A percentile compares a stretch with the other conserved stretches of the same genome.
Conservation (phyloP, 2,113 vertebrate genomes). For the Aviceda subcristata region DNA sequence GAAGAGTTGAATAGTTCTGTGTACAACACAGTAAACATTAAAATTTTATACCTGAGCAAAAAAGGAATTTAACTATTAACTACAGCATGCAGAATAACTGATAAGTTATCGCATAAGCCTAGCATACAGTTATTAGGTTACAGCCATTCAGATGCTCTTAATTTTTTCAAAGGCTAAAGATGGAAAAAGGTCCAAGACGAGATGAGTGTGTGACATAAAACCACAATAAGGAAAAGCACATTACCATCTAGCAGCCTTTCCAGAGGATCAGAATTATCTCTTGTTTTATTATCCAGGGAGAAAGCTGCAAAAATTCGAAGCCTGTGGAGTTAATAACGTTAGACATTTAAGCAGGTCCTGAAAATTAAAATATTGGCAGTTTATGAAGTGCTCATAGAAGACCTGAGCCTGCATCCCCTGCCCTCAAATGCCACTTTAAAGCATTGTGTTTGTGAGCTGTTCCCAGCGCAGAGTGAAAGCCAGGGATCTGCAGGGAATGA, state of each 20-base stretch:
- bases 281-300: slow-evolving; percentile 21
- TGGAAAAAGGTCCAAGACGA: not conserved
- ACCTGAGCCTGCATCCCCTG: slow-evolving; percentile 7
- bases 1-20: slow-evolving; percentile 32
- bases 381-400: slow-evolving; percentile 17
- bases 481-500: slow-evolving; percentile 15
- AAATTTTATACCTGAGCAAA: slow-evolving; percentile 38
- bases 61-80: slow-evolving; percentile 50
- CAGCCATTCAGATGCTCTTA: slow-evolving; percentile 12
- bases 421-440: slow-evolving; percentile 6
- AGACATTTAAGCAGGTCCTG: slow-evolving; percentile 14
- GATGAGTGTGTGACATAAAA: slow-evolving; percentile 25
- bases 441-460: not conserved
- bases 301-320: slow-evolving; percentile 53
- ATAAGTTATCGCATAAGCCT: slow-evolving; percentile 4
- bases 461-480: not conserved
- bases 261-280: slow-evolving; percentile 36
- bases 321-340: slow-evolving; percentile 35
- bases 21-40: slow-evolving; percentile 46
- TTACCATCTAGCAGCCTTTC: slow-evolving; percentile 25
- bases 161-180: slow-evolving; percentile 35
- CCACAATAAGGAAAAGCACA: slow-evolving; percentile 22
- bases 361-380: slow-evolving; percentile 49
- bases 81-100: slow-evolving; percentile 50
- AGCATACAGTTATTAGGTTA: slow-evolving; percentile 20